These are phyloP conservation scores for Alcis repandata DNA, from an alignment of 2,888 invertebrate species.

Conservation along the genomic window DNA sequence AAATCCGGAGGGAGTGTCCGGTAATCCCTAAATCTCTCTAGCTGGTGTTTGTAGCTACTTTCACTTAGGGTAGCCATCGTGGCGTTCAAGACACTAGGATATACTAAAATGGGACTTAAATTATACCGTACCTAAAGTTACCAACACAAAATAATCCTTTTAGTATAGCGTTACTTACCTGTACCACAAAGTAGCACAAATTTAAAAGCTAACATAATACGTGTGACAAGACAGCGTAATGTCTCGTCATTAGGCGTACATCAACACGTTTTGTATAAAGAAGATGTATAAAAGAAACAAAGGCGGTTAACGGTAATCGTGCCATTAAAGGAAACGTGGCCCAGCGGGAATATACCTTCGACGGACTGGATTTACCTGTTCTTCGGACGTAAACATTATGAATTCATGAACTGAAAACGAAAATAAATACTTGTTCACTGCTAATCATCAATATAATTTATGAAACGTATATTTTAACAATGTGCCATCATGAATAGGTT, in stretches of 20 bases:
- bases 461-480: slow-evolving; percentile 16
- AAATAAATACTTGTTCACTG: neutral
- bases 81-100: slow-evolving; percentile 3
- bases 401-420: slow-evolving; percentile 6
- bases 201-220: neutral
- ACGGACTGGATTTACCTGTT: slow-evolving; percentile 19
- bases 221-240: slow-evolving; percentile 2
- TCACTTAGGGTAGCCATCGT: slow-evolving; percentile 43
- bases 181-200: neutral
- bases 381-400: slow-evolving; percentile 19
- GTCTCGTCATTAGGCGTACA: slow-evolving; percentile 17
- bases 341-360: slow-evolving; percentile 12
- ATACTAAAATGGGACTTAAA: neutral
- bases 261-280: slow-evolving; percentile 6
- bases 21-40: slow-evolving; percentile 75
- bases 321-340: slow-evolving; percentile 25
- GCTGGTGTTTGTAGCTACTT: slow-evolving; percentile 57
- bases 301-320: slow-evolving; percentile 25
- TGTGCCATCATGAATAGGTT: slow-evolving; percentile 21
- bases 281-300: slow-evolving; percentile 22
- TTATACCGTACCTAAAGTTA: neutral
- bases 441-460: neutral
- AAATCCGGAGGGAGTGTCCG: slow-evolving; percentile 69
- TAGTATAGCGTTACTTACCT: neutral
- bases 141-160: neutral